Evolutionary conservation across 2,888 invertebrate species (phyloP).

Genomic region (Caenorhabditis imperialis): DNA sequence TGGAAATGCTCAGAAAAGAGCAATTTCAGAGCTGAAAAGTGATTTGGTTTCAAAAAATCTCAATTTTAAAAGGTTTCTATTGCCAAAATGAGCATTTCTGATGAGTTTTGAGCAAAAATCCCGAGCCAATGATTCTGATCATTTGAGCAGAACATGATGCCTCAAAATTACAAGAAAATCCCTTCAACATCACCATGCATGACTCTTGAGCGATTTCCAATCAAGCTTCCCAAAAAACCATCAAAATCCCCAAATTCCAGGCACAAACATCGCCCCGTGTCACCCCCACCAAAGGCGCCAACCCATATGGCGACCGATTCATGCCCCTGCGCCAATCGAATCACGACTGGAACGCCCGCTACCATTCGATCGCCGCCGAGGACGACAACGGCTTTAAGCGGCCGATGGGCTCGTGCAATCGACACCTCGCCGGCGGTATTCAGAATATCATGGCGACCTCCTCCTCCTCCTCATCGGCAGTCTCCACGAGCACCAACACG

Average conservation of each 20-base stretch:
- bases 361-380: slow-evolving; percentile 64
- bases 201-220: too few relatives aligned
- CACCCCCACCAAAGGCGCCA: slow-evolving; percentile 75
- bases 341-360: slow-evolving; percentile 75
- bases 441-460: slow-evolving; percentile 2
- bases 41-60: too few relatives aligned
- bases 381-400: slow-evolving; percentile 46
- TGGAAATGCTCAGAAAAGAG: too few relatives aligned
- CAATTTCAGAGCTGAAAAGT: too few relatives aligned
- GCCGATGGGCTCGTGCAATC: slow-evolving; percentile 28
- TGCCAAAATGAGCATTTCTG: too few relatives aligned
- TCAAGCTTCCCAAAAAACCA: too few relatives aligned
- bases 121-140: too few relatives aligned
- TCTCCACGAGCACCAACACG: background rate
- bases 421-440: slow-evolving; percentile 2
- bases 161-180: too few relatives aligned
- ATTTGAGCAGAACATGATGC: too few relatives aligned
- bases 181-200: too few relatives aligned
- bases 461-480: background rate
- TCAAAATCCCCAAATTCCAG: slow-evolving; percentile 25
- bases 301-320: slow-evolving; percentile 65
- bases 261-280: slow-evolving; percentile 79
- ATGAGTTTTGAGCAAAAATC: too few relatives aligned
- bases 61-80: too few relatives aligned
- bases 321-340: slow-evolving; percentile 74